Base-by-base conservation (phyloP, 2,113 vertebrate species). In the Amphiprion percula region DNA sequence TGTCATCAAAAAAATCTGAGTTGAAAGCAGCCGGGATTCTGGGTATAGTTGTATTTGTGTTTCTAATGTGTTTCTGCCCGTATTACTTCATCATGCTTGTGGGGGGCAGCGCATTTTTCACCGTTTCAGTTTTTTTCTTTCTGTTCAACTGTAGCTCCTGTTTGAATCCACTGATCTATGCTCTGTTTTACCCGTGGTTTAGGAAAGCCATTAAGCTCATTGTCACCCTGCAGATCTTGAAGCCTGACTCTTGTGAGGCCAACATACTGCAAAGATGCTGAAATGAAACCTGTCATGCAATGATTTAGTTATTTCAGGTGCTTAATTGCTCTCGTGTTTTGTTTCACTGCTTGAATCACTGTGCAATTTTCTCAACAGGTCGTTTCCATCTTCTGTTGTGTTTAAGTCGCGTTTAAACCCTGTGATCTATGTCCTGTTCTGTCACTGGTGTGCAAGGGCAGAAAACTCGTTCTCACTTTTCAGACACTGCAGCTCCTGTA, bases 131-230 rank as follows among this genome's bases (percentile, higher is more conserved):
- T 1, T 46, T 80, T 3, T 65, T 68, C 50, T 47, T 71, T 1
- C 30, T 30, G 30, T 30, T 30, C 6, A 30, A 14, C 11, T 37
- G 33, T 37, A 89, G 88, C 58, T 89, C 91, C 0, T 82, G 60
- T 46, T 2, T 90, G 1, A 91, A 90, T 44, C 90, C 88, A 1
- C 0, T 92, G 5, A 72, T 87, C 5, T 91, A 91, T 76, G 79
- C 62, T 1, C 30, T 90, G 2, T 87, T 90, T 53, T 91, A 93
- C 47, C 58, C 54, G n/a, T 91, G 88, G 87, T 92, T 91, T 28
- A 84, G 77, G 59, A 88, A 56, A 74, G 63, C 82, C 2, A n/a
- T 60, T 1, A 88, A 69, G 72, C 61, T 70, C 10, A 83, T 89
- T 80, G 39, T 95, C 2, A 77, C 65, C 1, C 46, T 82, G 15